A percentile compares a stretch with the other conserved stretches of the same genome.
phyloP scores from a whole-genome alignment of 2,113 vertebrate genomes.

The Camelus bactrianus region DNA sequence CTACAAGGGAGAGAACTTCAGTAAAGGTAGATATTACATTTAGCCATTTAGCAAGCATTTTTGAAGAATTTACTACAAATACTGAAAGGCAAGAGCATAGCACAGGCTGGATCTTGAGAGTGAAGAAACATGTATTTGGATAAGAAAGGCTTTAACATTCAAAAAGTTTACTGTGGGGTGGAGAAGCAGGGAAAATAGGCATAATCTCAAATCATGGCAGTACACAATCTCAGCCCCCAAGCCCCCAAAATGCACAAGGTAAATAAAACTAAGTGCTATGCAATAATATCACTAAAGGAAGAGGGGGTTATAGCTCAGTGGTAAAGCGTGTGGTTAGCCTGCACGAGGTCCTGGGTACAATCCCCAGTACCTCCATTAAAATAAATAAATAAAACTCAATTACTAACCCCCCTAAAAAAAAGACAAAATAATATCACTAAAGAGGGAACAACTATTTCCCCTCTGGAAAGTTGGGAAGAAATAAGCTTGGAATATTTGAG shows the following conservation, averaged over 20 bases:
- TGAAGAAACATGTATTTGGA: background rate
- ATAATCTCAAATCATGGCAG: background rate
- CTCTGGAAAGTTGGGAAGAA: background rate
- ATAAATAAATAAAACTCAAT: too few species aligned
- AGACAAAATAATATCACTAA: background rate
- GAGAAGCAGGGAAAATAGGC: background rate
- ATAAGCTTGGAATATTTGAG: background rate
- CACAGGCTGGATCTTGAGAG: background rate
- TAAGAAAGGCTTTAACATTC: background rate
- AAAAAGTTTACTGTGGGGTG: background rate
- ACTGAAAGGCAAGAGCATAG: background rate
- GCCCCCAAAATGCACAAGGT: background rate
- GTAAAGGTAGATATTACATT: background rate
- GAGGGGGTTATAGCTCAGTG: too few species aligned
- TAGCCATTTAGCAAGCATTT: background rate
- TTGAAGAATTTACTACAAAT: background rate
- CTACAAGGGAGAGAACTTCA: background rate
- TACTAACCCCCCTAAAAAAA: too few species aligned
- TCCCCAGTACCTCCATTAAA: too few species aligned
- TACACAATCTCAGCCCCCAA: background rate
- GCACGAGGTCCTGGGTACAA: too few species aligned
- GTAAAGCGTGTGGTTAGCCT: too few species aligned
- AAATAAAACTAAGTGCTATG: background rate
- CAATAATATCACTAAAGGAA: background rate
- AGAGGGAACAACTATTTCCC: slow-evolving; percentile 9